Conservation (phyloP, 1,140 invertebrate genomes). For the Neodiprion fabricii region DNA sequence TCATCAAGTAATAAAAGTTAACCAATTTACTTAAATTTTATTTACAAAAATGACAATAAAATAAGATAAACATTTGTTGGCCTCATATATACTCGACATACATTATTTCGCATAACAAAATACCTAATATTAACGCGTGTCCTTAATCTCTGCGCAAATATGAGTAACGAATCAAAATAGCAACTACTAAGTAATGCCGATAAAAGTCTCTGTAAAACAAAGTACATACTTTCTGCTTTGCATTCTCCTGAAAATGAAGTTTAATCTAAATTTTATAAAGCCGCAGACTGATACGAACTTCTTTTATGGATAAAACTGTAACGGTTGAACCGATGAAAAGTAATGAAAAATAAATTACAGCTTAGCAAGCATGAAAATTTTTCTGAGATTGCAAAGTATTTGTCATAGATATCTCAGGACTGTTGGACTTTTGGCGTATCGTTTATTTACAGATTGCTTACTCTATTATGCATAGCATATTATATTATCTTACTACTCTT, state of each 20-base stretch:
- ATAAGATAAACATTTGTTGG: conserved; percentile 9
- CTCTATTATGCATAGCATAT: conserved; percentile 37
- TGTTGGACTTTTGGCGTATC: neutral
- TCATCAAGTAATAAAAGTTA: conserved; percentile 35
- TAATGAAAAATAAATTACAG: neutral
- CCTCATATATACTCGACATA: conserved; percentile 9
- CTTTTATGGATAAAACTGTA: no score
- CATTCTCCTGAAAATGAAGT: neutral
- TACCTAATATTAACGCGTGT: neutral
- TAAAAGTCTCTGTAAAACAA: neutral
- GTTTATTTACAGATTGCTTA: conserved; percentile 13
- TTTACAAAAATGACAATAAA: conserved; percentile 17
- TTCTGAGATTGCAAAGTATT: conserved; percentile 24
- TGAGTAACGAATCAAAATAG: conserved; percentile 9
- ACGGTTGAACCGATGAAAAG: neutral
- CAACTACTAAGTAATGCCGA: neutral
- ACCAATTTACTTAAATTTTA: conserved; percentile 29
- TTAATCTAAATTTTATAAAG: no score
- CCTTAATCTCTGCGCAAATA: conserved; percentile 15
- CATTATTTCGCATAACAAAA: conserved; percentile 13
- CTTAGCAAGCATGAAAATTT: conserved; percentile 9
- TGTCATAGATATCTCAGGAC: conserved; percentile 1
- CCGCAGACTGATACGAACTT: no score
- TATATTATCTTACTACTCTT: conserved; percentile 58
- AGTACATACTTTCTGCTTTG: neutral